Base-by-base conservation (phyloP, 2,797 vertebrate species). In the Tympanoctomys barrerae region DNA sequence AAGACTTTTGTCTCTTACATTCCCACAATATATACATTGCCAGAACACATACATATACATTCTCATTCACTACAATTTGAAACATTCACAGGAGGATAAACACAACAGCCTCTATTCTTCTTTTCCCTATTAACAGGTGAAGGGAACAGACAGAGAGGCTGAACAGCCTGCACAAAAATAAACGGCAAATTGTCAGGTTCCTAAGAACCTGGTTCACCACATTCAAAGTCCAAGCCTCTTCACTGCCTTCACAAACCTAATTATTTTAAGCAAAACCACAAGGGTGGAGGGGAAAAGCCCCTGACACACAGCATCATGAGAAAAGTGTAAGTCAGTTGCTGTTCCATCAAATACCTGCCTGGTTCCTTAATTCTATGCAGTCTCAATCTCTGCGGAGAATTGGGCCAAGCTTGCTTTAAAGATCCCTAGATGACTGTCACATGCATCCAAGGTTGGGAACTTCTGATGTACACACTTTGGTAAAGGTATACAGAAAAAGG, bases 81-180 rank as follows among this genome's bases (percentile, higher is more conserved):
- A 87, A 78, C 26, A 95, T 10, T 78, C 85, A 73, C 4, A 59
- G 4, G 3, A 90, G 28, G 57, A 57, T 62, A 77, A 95, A 66
- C 46, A 78, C 4, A 77, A 7, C n/a, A 46, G 10, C 31, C 26
- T 64, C 85, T 66, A 83, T 64, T 90, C 49, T 84, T 70, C 70
- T 92, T 96, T 93, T 71, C 66, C 85, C 71, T 90, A 64, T 89
- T 64, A 83, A 78, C 1, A 92, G 28, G 85, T 4, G 68, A 24
- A 73, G n/a, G 3, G 36, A 77, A 42, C 22, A 66, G 1, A 71
- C 3, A 24, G 24, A 84, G 71, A 81, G 16, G 31, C 52, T 87
- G 16, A 31, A 78, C 13, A 92, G 75, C 42, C 62, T 87, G 39
- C 82, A 82, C 1, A 75, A 4, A 84, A 59, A 93, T 46, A 87